A percentile compares a stretch with the other conserved stretches of the same genome.
Conservation (phyloP, 2,113 vertebrate species). For the Epinephelus cyanopodus region DNA sequence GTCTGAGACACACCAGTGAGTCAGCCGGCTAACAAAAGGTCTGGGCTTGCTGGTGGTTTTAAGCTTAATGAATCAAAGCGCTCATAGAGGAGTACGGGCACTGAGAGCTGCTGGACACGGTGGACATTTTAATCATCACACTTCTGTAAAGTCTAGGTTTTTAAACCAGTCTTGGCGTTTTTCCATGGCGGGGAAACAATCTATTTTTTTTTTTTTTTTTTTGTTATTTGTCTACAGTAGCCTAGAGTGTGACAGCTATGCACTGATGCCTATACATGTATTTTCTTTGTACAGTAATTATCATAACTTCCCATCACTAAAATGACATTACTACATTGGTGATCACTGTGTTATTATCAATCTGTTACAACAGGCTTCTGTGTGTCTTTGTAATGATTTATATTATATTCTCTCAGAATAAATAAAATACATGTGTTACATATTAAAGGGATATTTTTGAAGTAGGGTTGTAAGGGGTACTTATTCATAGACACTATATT, state of each 20-base stretch:
- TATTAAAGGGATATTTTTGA: too few relatives aligned
- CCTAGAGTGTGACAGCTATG: background rate
- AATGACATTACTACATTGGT: background rate
- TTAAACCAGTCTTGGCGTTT: background rate
- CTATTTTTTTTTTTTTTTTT: too few relatives aligned
- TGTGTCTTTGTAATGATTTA: background rate
- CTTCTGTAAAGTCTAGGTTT: background rate
- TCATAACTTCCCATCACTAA: background rate
- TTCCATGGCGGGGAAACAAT: background rate
- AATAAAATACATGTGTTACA: too few relatives aligned
- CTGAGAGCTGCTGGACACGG: conserved; percentile 45
- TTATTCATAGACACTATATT: too few relatives aligned
- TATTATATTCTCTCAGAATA: too few relatives aligned
- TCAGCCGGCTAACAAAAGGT: conserved; percentile 63
- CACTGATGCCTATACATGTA: background rate
- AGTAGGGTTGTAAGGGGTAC: too few relatives aligned
- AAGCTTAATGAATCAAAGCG: conserved; percentile 53
- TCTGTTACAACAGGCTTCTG: background rate
- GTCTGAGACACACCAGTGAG: conserved; percentile 28
- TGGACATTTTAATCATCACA: background rate
- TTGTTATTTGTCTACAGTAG: background rate
- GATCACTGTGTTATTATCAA: background rate
- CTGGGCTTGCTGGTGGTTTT: conserved; percentile 50
- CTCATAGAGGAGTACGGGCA: background rate
- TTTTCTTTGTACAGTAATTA: background rate